phyloP scores from a whole-genome alignment of 2,888 invertebrate genomes.

The Gerosis bhagava region DNA sequence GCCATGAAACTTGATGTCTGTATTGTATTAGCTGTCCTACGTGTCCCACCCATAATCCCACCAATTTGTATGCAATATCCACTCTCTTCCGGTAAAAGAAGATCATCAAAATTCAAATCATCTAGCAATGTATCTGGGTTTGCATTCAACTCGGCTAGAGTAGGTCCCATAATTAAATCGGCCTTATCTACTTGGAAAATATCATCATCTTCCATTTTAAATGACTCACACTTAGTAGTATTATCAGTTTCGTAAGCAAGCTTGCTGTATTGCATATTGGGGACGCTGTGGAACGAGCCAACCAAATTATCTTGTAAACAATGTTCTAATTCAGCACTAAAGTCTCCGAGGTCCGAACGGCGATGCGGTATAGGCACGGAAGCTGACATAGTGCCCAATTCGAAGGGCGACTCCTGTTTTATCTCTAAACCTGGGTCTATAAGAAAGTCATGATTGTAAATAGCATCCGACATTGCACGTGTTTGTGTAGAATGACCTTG shows the following conservation, averaged over 20 bases:
- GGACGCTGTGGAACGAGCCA: conserved; percentile 66
- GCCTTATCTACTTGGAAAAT: conserved; percentile 94
- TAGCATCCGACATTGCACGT: conserved; percentile 85
- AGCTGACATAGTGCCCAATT: conserved; percentile 75
- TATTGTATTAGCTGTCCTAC: conserved; percentile 45
- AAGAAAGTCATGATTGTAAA: conserved; percentile 84
- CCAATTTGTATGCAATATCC: conserved; percentile 79
- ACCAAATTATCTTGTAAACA: conserved; percentile 75
- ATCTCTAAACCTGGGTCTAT: conserved; percentile 83
- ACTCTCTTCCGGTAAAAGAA: conserved; percentile 88
- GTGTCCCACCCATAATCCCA: conserved; percentile 71
- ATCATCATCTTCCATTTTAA: conserved; percentile 94
- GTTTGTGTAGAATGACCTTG: conserved; percentile 76
- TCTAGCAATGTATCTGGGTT: conserved; percentile 92
- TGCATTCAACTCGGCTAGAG: conserved; percentile 92
- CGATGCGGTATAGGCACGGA: conserved; percentile 85
- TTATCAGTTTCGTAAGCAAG: conserved; percentile 66
- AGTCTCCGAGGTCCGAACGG: conserved; percentile 72
- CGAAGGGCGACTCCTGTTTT: conserved; percentile 83
- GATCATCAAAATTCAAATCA: conserved; percentile 93
- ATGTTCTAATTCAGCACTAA: conserved; percentile 79
- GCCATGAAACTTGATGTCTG: conserved; percentile 52
- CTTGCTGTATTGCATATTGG: conserved; percentile 63
- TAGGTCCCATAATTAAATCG: conserved; percentile 92
- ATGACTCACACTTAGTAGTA: conserved; percentile 81